Evolutionary conservation across 2,888 invertebrate genomes (phyloP).

Genomic region (Myathropa florea): DNA sequence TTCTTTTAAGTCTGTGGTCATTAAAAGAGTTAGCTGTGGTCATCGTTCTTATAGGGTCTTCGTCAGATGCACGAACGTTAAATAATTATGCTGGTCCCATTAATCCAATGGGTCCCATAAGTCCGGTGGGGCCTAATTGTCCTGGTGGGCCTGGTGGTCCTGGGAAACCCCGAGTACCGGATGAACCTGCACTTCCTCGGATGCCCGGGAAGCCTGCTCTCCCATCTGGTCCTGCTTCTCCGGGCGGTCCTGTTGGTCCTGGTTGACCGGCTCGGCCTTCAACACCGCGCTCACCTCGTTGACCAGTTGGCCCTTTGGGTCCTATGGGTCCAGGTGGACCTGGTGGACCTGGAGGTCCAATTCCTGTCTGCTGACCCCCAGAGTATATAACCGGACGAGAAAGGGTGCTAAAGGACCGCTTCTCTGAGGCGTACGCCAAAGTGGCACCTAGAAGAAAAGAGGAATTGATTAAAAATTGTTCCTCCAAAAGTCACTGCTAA

Average conservation of each 20-base stretch:
- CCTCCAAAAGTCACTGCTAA: too few species aligned
- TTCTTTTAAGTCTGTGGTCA: too few species aligned
- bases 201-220: constrained; percentile 48
- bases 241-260: constrained; percentile 45
- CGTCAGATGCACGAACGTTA: background rate
- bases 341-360: constrained; percentile 65
- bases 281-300: constrained; percentile 40
- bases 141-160: constrained; percentile 54
- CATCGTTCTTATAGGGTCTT: background rate
- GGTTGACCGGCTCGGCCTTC: constrained; percentile 50
- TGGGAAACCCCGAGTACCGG: constrained; percentile 34
- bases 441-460: background rate
- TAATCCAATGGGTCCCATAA: constrained; percentile 11
- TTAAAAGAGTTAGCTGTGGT: too few species aligned
- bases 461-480: background rate
- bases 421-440: background rate
- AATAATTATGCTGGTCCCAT: background rate
- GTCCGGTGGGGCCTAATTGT: constrained; percentile 26
- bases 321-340: constrained; percentile 58
- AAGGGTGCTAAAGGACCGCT: constrained; percentile 27
- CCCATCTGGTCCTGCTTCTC: constrained; percentile 48
- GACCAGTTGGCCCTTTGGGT: constrained; percentile 39
- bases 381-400: constrained; percentile 16
- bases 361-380: constrained; percentile 16
- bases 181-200: constrained; percentile 3